Percentiles rank a stretch among this genome's conserved stretches.
These are phyloP conservation scores for Sycophila sp. DNA, from an alignment of 1,140 invertebrate genomes.

Conservation along the genomic window DNA sequence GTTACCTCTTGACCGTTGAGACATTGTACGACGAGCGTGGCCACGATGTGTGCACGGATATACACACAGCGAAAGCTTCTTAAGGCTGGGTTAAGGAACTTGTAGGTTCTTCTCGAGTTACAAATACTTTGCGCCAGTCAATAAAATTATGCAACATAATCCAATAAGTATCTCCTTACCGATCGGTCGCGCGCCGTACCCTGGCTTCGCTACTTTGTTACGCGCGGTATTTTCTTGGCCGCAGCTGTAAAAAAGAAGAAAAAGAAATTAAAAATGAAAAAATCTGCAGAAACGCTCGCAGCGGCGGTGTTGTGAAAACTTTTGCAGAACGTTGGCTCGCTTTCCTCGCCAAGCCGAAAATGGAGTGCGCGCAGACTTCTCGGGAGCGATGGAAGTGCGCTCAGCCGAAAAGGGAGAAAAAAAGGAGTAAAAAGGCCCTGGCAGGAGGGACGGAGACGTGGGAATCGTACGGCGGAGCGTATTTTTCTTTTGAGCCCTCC, in stretches of 20 bases:
- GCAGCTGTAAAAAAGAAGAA: too few relatives aligned
- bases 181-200: neutral
- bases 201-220: constrained; percentile 15
- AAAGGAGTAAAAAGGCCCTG: constrained; percentile 8
- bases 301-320: too few relatives aligned
- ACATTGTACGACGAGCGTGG: too few relatives aligned
- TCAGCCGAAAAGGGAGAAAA: constrained; percentile 4
- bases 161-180: constrained; percentile 56
- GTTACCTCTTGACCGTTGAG: too few relatives aligned
- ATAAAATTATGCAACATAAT: constrained; percentile 64
- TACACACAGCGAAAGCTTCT: neutral
- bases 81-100: constrained; percentile 26
- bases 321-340: too few relatives aligned
- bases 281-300: neutral
- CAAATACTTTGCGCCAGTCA: constrained; percentile 55
- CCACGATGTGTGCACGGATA: too few relatives aligned
- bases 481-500: constrained; percentile 29
- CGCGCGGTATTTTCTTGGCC: neutral
- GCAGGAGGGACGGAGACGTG: neutral
- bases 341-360: too few relatives aligned
- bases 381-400: neutral
- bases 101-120: constrained; percentile 33
- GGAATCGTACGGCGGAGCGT: constrained; percentile 19
- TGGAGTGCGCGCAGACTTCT: constrained; percentile 13
- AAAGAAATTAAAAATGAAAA: neutral